A percentile compares a stretch with the other conserved stretches of the same genome.
Evolutionary conservation across 1,140 invertebrate genomes (phyloP).

Genomic region (Hirudo medicinalis): DNA sequence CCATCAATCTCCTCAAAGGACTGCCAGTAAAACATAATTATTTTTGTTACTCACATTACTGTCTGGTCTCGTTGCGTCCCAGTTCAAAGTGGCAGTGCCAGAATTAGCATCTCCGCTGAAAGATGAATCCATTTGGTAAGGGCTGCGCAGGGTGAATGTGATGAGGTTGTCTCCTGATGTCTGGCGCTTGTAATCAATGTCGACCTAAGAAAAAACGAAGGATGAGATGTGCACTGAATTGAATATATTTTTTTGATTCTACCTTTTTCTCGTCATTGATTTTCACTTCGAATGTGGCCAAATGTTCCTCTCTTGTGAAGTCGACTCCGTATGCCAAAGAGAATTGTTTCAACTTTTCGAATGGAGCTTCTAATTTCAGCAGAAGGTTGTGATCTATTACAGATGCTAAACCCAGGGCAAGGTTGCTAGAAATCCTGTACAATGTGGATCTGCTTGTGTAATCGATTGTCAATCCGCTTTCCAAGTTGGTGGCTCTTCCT

Average conservation of each 20-base stretch:
- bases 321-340: conserved; percentile 2
- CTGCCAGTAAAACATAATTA: too few relatives aligned
- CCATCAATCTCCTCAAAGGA: too few relatives aligned
- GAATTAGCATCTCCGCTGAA: conserved; percentile 13
- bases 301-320: conserved; percentile 11
- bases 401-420: too few relatives aligned
- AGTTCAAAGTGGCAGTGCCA: conserved; percentile 29
- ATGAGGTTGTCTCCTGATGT: conserved; percentile 20
- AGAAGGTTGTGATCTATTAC: too few relatives aligned
- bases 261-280: conserved; percentile 25
- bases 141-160: conserved; percentile 18
- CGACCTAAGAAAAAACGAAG: neutral
- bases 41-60: neutral
- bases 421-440: too few relatives aligned
- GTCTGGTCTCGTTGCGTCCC: conserved; percentile 16
- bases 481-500: too few relatives aligned
- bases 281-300: conserved; percentile 26
- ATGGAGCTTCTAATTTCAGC: conserved; percentile 18
- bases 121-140: conserved; percentile 15
- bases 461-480: too few relatives aligned
- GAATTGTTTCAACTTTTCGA: neutral
- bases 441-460: too few relatives aligned
- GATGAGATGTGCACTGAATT: neutral
- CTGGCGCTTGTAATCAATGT: conserved; percentile 22
- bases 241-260: too few relatives aligned